These are phyloP conservation scores for Gryon sp. DNA, from an alignment of 1,140 invertebrate species.

Conservation along the genomic window DNA sequence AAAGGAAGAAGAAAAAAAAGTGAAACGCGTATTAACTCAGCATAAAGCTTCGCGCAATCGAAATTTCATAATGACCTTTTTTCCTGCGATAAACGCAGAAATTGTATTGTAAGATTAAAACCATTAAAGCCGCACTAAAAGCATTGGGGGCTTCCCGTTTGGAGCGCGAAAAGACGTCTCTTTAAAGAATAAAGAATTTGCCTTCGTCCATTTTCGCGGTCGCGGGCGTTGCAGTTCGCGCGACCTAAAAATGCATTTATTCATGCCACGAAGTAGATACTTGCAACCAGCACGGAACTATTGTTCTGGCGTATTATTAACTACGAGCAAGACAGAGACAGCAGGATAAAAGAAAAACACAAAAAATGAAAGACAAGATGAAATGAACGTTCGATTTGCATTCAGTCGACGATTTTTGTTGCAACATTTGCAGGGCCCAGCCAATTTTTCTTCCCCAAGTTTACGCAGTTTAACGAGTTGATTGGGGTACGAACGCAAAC, in stretches of 20 bases:
- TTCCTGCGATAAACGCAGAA: background rate
- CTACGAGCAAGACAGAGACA: constrained; percentile 50
- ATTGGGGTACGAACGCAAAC: constrained; percentile 48
- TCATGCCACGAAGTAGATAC: constrained; percentile 63
- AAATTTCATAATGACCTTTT: constrained; percentile 32
- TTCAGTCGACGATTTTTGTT: constrained; percentile 33
- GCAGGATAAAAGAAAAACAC: too few species aligned
- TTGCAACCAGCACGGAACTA: constrained; percentile 61
- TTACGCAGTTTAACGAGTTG: constrained; percentile 55
- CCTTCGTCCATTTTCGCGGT: constrained; percentile 57
- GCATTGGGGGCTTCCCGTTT: constrained; percentile 36
- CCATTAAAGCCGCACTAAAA: constrained; percentile 60
- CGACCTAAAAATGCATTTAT: constrained; percentile 67
- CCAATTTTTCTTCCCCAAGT: constrained; percentile 52
- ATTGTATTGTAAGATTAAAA: constrained; percentile 58
- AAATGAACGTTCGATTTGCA: constrained; percentile 60
- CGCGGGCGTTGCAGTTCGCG: constrained; percentile 37
- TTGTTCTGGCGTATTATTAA: constrained; percentile 65
- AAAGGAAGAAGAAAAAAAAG: too few species aligned
- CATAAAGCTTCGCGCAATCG: constrained; percentile 14
- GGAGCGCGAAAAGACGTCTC: constrained; percentile 43
- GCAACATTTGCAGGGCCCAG: constrained; percentile 8
- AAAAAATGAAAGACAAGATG: constrained; percentile 17
- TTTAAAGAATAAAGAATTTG: too few species aligned
- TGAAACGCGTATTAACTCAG: constrained; percentile 8